These are phyloP conservation scores for Peromyscus nudipes DNA, from an alignment of 2,797 vertebrate species.

Conservation along the genomic window DNA sequence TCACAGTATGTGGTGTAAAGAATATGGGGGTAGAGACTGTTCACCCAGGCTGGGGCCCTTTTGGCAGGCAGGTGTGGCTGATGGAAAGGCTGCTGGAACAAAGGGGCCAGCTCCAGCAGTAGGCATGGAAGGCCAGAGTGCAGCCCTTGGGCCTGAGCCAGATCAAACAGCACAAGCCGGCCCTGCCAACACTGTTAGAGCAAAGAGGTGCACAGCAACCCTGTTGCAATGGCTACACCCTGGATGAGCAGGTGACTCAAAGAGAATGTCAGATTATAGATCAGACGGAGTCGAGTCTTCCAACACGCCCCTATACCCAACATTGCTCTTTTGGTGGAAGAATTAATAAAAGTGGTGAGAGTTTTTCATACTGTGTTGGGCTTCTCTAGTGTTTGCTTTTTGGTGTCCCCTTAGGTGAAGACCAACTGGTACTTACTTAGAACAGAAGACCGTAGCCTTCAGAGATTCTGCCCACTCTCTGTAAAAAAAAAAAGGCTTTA, in stretches of 20 bases:
- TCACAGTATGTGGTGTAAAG: neutral
- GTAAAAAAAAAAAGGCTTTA: neutral
- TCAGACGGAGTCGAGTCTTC: neutral
- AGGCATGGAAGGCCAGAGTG: neutral
- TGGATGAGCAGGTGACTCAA: neutral
- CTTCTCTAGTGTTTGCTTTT: neutral
- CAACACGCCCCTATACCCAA: neutral
- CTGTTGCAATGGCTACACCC: neutral
- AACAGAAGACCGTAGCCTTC: neutral
- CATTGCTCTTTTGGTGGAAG: neutral
- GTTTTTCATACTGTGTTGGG: neutral
- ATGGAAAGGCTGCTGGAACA: neutral
- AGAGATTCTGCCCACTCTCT: neutral
- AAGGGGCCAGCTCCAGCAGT: neutral
- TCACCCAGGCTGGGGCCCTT: neutral
- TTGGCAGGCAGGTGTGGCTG: neutral
- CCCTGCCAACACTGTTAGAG: neutral
- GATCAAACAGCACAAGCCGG: neutral
- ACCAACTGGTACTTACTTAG: neutral
- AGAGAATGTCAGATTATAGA: neutral
- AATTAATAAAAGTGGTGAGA: neutral
- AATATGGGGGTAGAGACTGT: neutral
- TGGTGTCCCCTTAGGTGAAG: neutral
- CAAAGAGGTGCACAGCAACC: neutral
- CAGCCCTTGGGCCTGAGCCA: neutral